A percentile compares a stretch with the other conserved stretches of the same genome.
These are phyloP conservation scores for Halictus rubicundus DNA, from an alignment of 1,140 invertebrate species.

Conservation along the genomic window DNA sequence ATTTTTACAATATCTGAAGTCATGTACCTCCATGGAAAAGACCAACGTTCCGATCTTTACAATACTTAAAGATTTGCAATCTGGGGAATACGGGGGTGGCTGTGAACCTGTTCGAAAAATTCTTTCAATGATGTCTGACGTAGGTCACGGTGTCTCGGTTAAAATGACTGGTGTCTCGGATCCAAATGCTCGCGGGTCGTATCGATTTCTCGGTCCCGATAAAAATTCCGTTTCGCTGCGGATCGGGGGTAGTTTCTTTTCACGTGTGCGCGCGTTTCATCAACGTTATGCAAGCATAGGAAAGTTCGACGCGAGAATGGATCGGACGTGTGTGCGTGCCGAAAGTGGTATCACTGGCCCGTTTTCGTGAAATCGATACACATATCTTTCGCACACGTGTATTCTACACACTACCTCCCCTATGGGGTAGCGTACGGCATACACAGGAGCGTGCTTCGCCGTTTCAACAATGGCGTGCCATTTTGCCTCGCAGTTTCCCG, in stretches of 20 bases:
- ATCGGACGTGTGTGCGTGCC: constrained; percentile 28
- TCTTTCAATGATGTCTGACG: no score
- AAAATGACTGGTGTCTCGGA: no score
- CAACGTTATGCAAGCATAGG: constrained; percentile 45
- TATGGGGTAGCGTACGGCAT: neutral
- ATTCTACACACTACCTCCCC: constrained; percentile 24
- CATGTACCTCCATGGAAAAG: no score
- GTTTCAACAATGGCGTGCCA: constrained; percentile 13
- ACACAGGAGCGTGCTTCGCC: neutral
- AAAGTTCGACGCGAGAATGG: constrained; percentile 33
- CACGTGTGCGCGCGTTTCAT: neutral
- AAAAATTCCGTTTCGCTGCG: neutral
- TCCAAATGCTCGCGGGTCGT: no score
- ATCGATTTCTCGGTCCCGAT: no score
- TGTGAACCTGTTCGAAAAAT: no score
- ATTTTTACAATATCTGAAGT: no score
- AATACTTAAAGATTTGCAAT: no score
- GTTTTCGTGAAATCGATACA: constrained; percentile 58
- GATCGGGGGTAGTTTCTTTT: neutral
- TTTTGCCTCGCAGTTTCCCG: neutral
- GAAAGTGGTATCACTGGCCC: constrained; percentile 32
- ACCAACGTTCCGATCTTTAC: no score
- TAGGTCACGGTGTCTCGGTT: no score
- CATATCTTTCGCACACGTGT: constrained; percentile 31
- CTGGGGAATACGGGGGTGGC: no score